Percentiles rank a stretch among this genome's conserved stretches.
Conservation (phyloP, 1,140 invertebrate species). For the Conus betulinus region DNA sequence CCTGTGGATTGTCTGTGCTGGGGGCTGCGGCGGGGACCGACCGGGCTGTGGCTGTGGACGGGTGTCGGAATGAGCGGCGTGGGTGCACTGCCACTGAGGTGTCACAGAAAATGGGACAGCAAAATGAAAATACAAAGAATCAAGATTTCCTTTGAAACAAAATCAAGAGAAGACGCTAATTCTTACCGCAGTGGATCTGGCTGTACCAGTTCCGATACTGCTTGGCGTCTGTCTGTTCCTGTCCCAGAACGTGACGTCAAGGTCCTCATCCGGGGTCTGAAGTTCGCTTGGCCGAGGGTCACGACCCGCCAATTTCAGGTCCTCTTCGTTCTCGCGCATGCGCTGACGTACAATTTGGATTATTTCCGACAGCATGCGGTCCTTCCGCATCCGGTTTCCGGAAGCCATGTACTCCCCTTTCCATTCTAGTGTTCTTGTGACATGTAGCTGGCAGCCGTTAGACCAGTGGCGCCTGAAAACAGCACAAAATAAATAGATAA, state of each 20-base stretch:
- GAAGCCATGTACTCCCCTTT: constrained; percentile 57
- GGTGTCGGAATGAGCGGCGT: too few relatives aligned
- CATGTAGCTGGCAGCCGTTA: constrained; percentile 15
- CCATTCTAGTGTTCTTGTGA: constrained; percentile 50
- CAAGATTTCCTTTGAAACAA: too few relatives aligned
- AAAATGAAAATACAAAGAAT: too few relatives aligned
- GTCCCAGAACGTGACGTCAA: neutral
- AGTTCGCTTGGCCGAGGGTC: neutral
- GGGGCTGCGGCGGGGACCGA: too few relatives aligned
- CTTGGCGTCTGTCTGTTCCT: neutral
- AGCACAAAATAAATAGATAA: neutral
- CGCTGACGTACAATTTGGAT: constrained; percentile 55
- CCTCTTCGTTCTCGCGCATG: constrained; percentile 61
- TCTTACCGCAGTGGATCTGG: neutral
- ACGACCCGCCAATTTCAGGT: constrained; percentile 39
- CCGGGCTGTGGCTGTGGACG: too few relatives aligned
- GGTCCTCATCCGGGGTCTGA: neutral
- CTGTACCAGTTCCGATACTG: neutral
- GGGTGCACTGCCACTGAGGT: too few relatives aligned
- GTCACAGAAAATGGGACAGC: too few relatives aligned
- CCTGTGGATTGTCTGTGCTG: too few relatives aligned
- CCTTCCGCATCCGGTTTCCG: constrained; percentile 52
- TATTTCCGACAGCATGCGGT: constrained; percentile 58
- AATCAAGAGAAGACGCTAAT: too few relatives aligned
- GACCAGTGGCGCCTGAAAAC: neutral